Evolutionary conservation across 2,113 vertebrate genomes (phyloP).

Genomic region (Ellobius talpinus): DNA sequence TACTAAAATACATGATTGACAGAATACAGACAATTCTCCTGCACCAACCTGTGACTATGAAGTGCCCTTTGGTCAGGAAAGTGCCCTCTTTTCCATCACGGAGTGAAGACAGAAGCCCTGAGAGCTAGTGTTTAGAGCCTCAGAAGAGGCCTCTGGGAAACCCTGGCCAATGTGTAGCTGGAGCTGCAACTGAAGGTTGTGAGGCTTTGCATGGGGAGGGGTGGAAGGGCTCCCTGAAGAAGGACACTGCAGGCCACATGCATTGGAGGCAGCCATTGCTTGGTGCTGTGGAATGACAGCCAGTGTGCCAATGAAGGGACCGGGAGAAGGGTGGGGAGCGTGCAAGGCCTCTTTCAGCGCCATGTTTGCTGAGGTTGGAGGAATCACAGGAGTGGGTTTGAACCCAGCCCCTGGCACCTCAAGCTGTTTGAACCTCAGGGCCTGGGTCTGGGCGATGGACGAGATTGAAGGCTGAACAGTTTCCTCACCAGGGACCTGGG

Average conservation of each 20-base stretch:
- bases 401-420: neutral
- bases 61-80: neutral
- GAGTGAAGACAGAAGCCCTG: neutral
- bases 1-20: no score
- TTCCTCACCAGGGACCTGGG: neutral
- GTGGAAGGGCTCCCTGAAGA: neutral
- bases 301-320: neutral
- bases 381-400: neutral
- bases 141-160: neutral
- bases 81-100: neutral
- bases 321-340: fast-evolving
- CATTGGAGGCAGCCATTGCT: fast-evolving
- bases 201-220: neutral
- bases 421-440: neutral
- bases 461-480: neutral
- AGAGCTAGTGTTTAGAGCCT: neutral
- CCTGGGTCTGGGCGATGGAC: neutral
- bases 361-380: neutral
- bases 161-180: neutral
- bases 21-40: no score
- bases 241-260: neutral
- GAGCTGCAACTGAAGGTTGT: neutral
- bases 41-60: neutral
- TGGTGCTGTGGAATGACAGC: fast-evolving
- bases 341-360: neutral